phyloP scores from a whole-genome alignment of 2,888 invertebrate genomes.

The Parnassius smintheus region DNA sequence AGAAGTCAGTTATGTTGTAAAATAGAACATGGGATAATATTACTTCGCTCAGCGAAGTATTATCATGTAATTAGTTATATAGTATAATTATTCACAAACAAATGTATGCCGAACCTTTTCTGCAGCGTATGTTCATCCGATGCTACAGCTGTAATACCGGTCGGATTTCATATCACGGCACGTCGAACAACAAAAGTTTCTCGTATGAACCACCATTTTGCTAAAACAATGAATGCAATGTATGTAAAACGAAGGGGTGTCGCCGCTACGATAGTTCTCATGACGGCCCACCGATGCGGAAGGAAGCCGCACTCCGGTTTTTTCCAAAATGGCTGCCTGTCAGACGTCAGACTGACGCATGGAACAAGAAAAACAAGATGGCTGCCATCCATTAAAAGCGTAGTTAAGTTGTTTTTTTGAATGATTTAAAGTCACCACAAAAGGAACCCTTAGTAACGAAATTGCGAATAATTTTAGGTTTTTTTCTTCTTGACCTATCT shows the following conservation, averaged over 20 bases:
- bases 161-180: conserved; percentile 53
- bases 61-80: no score
- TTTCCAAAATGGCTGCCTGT: conserved; percentile 78
- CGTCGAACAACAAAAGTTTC: conserved; percentile 69
- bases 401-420: conserved; percentile 47
- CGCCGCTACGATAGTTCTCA: conserved; percentile 73
- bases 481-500: no score
- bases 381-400: conserved; percentile 58
- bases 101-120: conserved; percentile 32
- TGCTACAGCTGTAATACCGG: conserved; percentile 46
- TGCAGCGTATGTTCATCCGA: conserved; percentile 42
- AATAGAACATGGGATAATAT: no score
- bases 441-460: no score
- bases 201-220: conserved; percentile 59
- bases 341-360: conserved; percentile 68
- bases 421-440: conserved; percentile 21
- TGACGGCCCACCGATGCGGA: conserved; percentile 74
- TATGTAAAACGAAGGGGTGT: conserved; percentile 77
- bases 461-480: no score
- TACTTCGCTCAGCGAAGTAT: no score
- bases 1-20: no score
- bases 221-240: conserved; percentile 79
- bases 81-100: background rate
- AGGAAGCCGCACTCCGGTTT: conserved; percentile 78
- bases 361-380: conserved; percentile 69